Base-by-base conservation (phyloP, 53 echinoderm and acorn worm species). In the Henricia sp. region DNA sequence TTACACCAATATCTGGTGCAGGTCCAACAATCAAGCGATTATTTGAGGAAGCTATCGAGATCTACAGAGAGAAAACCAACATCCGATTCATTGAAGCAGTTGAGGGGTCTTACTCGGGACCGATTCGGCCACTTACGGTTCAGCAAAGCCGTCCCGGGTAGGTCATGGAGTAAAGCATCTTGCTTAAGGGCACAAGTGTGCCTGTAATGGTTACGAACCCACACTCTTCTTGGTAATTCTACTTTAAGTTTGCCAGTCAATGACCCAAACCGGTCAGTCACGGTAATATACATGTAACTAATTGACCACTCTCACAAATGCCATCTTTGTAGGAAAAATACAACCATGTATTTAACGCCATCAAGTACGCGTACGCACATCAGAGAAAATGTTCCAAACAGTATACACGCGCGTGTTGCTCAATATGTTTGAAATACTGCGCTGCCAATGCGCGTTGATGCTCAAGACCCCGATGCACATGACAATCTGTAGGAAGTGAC, bases 41-140 rank as follows among this genome's bases (percentile, higher is more conserved):
- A 0, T 62, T 80, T 64, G 6, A 27, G 48, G 30, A 46, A 50
- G 80, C 80, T 38, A n/a, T 64, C 1, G 46, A 64, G 34, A 50
- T 80, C 35, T 80, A 80, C 80, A 64, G 13, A 14, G 21, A 62
- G 63, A 37, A 80, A 25, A 80, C 80, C 11, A 62, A 62, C 44
- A 23, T 80, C 34, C 30, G 11, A 39, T 80, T 80, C 34, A 0
- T 19, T 19, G 80, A 80, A 50, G 80, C 80, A 1, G 6, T 44
- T 6, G 80, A 64, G 4, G 80, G 63, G 1, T 25, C 40, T 3
- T 80, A 80, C 80, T 32, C 50, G 34, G 80, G 80, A 19, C 8
- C 36, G 19, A 38, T 80, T 1, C 4, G 6, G 0, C 80, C 80
- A 17, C 60, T 80, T 16, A 11, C 3, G 2, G 36, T 80, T 1